A percentile compares a stretch with the other conserved stretches of the same genome.
Evolutionary conservation across 2,888 invertebrate genomes (phyloP).

Genomic region (Rhamphomyia laevipes): DNA sequence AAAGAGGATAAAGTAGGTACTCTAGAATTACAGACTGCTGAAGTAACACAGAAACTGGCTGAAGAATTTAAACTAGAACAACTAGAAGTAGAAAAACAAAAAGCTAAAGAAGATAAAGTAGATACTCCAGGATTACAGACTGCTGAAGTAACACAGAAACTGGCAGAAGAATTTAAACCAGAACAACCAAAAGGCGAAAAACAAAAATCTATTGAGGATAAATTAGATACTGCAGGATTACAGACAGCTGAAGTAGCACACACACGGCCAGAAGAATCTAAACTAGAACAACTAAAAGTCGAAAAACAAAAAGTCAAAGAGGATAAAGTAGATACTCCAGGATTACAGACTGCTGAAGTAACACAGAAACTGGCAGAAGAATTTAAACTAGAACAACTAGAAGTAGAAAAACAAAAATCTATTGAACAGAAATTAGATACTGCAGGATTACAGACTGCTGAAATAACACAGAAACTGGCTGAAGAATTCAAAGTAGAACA

Average conservation of each 20-base stretch:
- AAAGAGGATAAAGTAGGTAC: background rate
- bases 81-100: too few species aligned
- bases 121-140: conserved; percentile 1
- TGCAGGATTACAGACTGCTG: background rate
- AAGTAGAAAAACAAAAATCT: too few species aligned
- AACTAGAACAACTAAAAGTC: background rate
- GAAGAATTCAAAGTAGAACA: background rate
- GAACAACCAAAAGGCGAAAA: too few species aligned
- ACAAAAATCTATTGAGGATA: too few species aligned
- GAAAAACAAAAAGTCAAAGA: too few species aligned
- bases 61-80: background rate
- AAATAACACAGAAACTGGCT: background rate
- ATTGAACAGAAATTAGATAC: too few species aligned
- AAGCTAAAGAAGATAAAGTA: background rate
- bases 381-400: too few species aligned
- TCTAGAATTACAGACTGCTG: background rate
- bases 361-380: too few species aligned
- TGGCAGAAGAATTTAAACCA: too few species aligned
- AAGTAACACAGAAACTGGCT: background rate
- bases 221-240: background rate
- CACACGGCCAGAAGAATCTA: background rate
- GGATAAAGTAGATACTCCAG: conserved; percentile 1
- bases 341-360: too few species aligned
- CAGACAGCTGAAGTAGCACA: background rate
- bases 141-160: too few species aligned